A percentile compares a stretch with the other conserved stretches of the same genome.
Evolutionary conservation across 2,113 vertebrate genomes (phyloP).

Genomic region (Gasterosteus aculeatus): DNA sequence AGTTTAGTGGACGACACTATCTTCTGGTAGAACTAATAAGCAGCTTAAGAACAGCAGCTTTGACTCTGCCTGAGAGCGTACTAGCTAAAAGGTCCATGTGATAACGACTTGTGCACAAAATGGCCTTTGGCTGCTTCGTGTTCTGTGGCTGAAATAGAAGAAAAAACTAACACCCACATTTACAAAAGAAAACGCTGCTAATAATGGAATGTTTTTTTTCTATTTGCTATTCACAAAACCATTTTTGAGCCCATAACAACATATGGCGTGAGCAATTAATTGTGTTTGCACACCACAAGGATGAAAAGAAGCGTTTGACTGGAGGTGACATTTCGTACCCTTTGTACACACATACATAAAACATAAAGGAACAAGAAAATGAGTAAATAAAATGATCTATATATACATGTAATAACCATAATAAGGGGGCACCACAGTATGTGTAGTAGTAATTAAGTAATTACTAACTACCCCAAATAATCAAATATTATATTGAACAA

Average conservation of each 20-base stretch:
- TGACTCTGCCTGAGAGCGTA: conserved; percentile 29
- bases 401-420: not conserved
- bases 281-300: conserved; percentile 70
- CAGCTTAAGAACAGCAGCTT: conserved; percentile 23
- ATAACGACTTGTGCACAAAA: conserved; percentile 36
- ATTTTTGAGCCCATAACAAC: conserved; percentile 56
- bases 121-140: conserved; percentile 12
- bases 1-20: not conserved
- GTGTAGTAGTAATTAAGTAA: not conserved
- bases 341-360: not conserved
- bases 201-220: conserved; percentile 37
- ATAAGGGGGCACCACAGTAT: not conserved
- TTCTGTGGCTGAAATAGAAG: not conserved
- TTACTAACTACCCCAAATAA: not conserved
- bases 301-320: conserved; percentile 56
- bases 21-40: conserved; percentile 39
- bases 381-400: not conserved
- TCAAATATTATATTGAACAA: not conserved
- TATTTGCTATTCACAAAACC: conserved; percentile 50
- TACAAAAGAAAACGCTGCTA: conserved; percentile 34
- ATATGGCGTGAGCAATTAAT: conserved; percentile 79
- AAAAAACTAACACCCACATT: conserved; percentile 21
- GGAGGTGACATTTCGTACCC: conserved; percentile 24
- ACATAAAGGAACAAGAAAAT: conserved; percentile 13
- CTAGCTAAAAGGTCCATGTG: conserved; percentile 18